Conservation (phyloP, 1,140 invertebrate species). For the Eumeta japonica region DNA sequence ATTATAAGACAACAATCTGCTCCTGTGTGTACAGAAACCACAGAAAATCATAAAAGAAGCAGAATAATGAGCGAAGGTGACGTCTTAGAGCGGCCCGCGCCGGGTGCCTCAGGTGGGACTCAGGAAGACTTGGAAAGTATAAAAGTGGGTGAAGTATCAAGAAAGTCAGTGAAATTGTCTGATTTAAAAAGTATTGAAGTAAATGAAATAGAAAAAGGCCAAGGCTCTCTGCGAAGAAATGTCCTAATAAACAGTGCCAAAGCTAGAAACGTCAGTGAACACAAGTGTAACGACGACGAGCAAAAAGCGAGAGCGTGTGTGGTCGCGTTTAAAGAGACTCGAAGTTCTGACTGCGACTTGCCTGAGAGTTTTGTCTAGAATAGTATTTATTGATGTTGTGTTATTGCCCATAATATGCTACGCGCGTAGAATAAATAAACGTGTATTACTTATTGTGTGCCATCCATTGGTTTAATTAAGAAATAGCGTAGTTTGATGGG, state of each 20-base stretch:
- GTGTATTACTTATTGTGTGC: too few relatives aligned
- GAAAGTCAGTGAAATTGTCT: background rate
- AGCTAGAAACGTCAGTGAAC: conserved; percentile 43
- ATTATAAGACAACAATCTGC: conserved; percentile 47
- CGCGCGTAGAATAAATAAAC: too few relatives aligned
- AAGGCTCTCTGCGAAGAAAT: conserved; percentile 45
- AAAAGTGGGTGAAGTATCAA: conserved; percentile 7
- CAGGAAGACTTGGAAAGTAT: too few relatives aligned
- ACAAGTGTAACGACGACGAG: too few relatives aligned
- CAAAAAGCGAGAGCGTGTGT: conserved; percentile 37
- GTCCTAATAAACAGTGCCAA: conserved; percentile 52
- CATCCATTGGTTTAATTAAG: too few relatives aligned
- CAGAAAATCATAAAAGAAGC: conserved; percentile 24
- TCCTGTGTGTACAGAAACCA: conserved; percentile 29
- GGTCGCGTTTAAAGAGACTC: conserved; percentile 39
- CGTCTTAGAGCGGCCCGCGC: conserved; percentile 30
- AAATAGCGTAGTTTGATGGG: too few relatives aligned
- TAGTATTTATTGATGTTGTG: too few relatives aligned
- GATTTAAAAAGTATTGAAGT: too few relatives aligned
- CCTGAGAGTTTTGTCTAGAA: conserved; percentile 47
- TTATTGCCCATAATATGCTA: too few relatives aligned
- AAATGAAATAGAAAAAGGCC: too few relatives aligned
- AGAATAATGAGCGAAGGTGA: conserved; percentile 41
- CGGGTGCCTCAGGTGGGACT: too few relatives aligned
- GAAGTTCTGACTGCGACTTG: conserved; percentile 41